A percentile compares a stretch with the other conserved stretches of the same genome.
These are phyloP conservation scores for Laterallus jamaicensis DNA, from an alignment of 2,113 vertebrate genomes.

Conservation along the genomic window DNA sequence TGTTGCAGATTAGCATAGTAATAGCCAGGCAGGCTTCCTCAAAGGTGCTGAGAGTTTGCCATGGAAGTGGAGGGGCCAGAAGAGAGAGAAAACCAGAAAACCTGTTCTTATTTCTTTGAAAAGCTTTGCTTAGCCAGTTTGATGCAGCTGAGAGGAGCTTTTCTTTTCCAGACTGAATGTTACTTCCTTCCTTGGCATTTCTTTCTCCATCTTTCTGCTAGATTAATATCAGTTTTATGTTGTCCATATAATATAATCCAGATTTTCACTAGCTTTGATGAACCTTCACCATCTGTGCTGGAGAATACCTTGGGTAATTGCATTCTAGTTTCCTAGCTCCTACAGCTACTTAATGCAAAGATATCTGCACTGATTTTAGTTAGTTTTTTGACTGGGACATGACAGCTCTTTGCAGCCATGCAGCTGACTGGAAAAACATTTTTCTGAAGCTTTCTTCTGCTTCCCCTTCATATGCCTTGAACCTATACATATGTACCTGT, in stretches of 20 bases:
- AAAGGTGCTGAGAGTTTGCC: neutral
- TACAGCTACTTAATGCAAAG: neutral
- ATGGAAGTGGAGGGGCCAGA: neutral
- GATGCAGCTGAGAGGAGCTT: neutral
- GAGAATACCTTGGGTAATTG: neutral
- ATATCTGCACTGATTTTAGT: neutral
- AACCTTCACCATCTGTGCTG: neutral
- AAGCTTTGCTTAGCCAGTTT: neutral
- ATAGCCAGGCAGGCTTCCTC: neutral
- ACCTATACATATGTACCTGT: fast-evolving
- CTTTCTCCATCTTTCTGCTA: neutral
- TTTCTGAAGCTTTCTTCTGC: neutral
- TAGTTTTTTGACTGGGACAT: neutral
- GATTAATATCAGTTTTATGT: neutral
- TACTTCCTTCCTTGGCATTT: constrained; percentile 12
- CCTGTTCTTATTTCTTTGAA: neutral
- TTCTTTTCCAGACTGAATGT: constrained; percentile 2
- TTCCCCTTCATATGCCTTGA: neutral
- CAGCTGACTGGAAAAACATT: neutral
- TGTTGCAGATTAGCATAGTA: neutral
- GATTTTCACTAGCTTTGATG: constrained; percentile 11
- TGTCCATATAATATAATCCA: neutral
- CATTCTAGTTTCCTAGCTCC: neutral
- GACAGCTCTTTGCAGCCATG: neutral
- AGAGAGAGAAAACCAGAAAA: neutral